Conservation (phyloP, 1,140 invertebrate species). For the Archivesica marissinica region DNA sequence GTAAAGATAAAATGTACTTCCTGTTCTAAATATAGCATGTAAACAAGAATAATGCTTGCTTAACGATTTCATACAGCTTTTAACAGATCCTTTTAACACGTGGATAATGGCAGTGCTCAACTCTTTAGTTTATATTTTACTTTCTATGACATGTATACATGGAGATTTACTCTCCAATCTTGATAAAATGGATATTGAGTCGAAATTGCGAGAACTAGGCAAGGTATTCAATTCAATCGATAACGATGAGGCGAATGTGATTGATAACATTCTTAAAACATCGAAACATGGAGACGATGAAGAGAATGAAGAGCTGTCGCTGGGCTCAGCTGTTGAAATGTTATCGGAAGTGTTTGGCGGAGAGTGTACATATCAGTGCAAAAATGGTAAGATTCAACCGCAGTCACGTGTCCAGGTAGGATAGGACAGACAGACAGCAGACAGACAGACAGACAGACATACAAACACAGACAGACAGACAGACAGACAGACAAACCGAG, state of each 20-base stretch:
- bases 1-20: too few species aligned
- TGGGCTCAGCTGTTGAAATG: slow-evolving; percentile 17
- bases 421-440: too few species aligned
- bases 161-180: slow-evolving; percentile 46
- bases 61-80: too few species aligned
- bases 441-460: too few species aligned
- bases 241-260: neutral
- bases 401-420: too few species aligned
- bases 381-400: slow-evolving; percentile 16
- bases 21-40: too few species aligned
- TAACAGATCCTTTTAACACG: too few species aligned
- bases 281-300: neutral
- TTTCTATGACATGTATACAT: neutral
- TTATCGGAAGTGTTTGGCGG: slow-evolving; percentile 6
- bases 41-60: too few species aligned
- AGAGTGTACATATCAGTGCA: slow-evolving; percentile 34
- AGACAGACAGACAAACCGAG: too few species aligned
- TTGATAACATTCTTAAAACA: neutral
- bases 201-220: slow-evolving; percentile 41
- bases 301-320: neutral
- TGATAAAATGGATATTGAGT: slow-evolving; percentile 46
- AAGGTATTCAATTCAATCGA: slow-evolving; percentile 1
- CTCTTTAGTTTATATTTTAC: neutral
- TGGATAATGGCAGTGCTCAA: neutral
- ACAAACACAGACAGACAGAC: too few species aligned